These are phyloP conservation scores for Rhopalosiphum padi DNA, from an alignment of 1,140 invertebrate species.

Conservation along the genomic window DNA sequence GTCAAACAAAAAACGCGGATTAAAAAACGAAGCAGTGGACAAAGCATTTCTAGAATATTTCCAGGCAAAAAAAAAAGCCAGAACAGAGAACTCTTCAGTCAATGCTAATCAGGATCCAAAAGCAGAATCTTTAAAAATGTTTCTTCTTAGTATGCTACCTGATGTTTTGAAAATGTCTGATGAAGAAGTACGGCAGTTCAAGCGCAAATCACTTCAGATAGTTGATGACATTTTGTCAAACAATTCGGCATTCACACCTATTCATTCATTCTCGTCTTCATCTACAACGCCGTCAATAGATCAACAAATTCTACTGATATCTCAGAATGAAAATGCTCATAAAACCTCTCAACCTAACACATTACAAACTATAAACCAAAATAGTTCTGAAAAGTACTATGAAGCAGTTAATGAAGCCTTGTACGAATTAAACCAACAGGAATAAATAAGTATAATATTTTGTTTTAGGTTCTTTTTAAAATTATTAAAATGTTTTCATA, in stretches of 20 bases:
- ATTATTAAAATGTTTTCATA: too few species aligned
- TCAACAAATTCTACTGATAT: too few species aligned
- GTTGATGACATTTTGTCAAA: conserved; percentile 27
- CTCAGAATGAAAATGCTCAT: too few species aligned
- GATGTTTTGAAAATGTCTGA: conserved; percentile 8
- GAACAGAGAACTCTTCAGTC: background rate
- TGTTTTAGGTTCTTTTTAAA: too few species aligned
- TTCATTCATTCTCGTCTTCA: background rate
- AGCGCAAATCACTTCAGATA: background rate
- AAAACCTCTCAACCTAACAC: too few species aligned
- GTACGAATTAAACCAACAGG: background rate
- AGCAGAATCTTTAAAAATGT: conserved; percentile 11
- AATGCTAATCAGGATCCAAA: background rate
- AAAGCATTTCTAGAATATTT: conserved; percentile 19
- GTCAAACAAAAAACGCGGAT: background rate
- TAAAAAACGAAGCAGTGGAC: background rate
- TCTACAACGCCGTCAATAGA: background rate
- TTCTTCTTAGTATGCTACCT: background rate
- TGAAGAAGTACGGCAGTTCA: background rate
- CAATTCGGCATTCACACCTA: background rate
- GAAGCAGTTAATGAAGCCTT: conserved; percentile 4
- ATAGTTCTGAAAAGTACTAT: background rate
- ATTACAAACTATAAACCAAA: too few species aligned
- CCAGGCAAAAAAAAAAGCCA: background rate
- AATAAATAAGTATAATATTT: background rate